Base-by-base conservation (phyloP, 1,140 invertebrate genomes). In the Drosophila asahinai region DNA sequence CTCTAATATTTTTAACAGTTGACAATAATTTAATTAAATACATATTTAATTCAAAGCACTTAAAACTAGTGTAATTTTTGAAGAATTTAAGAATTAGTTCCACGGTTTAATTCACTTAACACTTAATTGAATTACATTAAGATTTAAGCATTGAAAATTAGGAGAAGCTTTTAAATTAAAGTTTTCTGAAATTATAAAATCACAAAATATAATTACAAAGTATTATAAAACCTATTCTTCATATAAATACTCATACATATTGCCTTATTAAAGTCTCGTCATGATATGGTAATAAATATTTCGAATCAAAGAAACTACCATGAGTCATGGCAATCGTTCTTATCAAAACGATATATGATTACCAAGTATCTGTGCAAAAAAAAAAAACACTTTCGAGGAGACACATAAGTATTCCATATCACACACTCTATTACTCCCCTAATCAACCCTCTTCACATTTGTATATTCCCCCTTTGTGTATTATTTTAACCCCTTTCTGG, bases 361-460 rank as follows among this genome's bases (percentile, higher is more conserved):
- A 52, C 40, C 12, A 25, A 40, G 54, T 40, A 57, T 19, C 9
- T 14, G 19, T 55, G 48, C 63, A 47, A 30, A 25, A n/a, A 67
- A 70, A 40, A 25, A 67, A 70, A 33, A 17, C 43, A 51, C 33
- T 68, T 7, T 36, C 14, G 14, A 40, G 8, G 12, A 68, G 43
- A 51, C 48, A 66, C 47, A 66, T 27, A 70, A 52, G 27, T 42
- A 42, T 66, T 68, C 30, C 19, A 43, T 25, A 52, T 67, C 27
- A 36, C 30, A 38, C 33, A 36, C 33, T 36, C 8, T 11, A 11
- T 36, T 36, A 36, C 22, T 38, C 14, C 63, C 54, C 40, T 40
- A 36, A 68, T 47, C 48, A 68, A 38, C 30, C 33, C 63, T 22
- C 63, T 68, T 55, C 22, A 33, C n/a, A 47, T 40, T 14, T 38